These are phyloP conservation scores for Silurus lanzhouensis DNA, from an alignment of 2,797 vertebrate species.

Conservation along the genomic window DNA sequence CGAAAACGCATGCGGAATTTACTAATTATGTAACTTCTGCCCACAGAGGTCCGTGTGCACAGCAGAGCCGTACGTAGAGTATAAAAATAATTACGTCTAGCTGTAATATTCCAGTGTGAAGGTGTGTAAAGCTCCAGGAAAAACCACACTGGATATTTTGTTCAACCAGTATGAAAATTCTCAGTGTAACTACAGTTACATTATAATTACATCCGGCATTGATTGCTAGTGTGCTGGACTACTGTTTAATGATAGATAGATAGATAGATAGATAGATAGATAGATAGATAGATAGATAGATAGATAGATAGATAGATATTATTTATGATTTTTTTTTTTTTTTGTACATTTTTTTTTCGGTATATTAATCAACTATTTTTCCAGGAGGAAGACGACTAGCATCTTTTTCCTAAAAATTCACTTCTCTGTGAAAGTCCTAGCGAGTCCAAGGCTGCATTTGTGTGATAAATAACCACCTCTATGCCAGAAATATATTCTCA, in stretches of 20 bases:
- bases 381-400: no score
- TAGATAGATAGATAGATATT: no score
- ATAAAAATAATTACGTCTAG: background rate
- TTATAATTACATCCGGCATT: background rate
- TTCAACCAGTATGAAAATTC: background rate
- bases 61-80: background rate
- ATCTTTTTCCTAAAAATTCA: no score
- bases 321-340: no score
- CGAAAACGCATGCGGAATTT: background rate
- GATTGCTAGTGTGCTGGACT: background rate
- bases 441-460: background rate
- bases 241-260: background rate
- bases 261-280: no score
- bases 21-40: background rate
- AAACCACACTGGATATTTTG: background rate
- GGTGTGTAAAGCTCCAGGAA: background rate
- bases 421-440: no score
- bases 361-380: no score
- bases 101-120: no score
- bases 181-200: background rate
- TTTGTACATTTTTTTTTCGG: no score
- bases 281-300: no score
- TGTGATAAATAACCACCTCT: background rate
- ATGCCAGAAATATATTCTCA: background rate
- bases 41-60: background rate